A percentile compares a stretch with the other conserved stretches of the same genome.
Conservation (phyloP, 2,888 invertebrate species). For the Drosophila ustulata region DNA sequence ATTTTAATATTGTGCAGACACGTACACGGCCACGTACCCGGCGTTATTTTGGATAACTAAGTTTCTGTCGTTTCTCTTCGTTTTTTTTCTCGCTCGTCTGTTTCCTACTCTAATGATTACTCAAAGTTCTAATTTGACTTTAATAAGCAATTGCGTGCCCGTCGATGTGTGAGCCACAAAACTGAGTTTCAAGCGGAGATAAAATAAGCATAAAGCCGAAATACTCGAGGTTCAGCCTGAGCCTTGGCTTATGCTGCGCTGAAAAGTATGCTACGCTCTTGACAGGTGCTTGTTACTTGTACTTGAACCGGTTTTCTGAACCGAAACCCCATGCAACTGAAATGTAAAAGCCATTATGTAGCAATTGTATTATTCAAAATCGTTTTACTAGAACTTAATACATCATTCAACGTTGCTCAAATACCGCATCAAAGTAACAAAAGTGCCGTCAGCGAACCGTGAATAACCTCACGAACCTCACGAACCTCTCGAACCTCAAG, state of each 20-base stretch:
- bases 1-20: slow-evolving; percentile 52
- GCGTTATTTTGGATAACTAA: slow-evolving; percentile 32
- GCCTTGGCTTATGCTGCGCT: slow-evolving; percentile 8
- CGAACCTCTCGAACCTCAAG: neutral
- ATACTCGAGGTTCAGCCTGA: neutral
- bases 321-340: slow-evolving; percentile 3
- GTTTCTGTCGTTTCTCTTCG: slow-evolving; percentile 4
- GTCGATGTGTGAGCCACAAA: slow-evolving; percentile 37
- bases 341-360: slow-evolving; percentile 28
- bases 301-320: neutral
- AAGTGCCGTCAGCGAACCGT: slow-evolving; percentile 30
- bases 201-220: slow-evolving; percentile 8
- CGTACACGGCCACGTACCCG: slow-evolving; percentile 7
- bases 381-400: slow-evolving; percentile 19
- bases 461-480: slow-evolving; percentile 16
- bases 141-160: slow-evolving; percentile 69
- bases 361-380: slow-evolving; percentile 47
- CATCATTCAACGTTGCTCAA: slow-evolving; percentile 27
- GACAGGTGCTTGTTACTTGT: neutral
- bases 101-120: slow-evolving; percentile 49
- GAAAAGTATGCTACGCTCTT: slow-evolving; percentile 35
- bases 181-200: slow-evolving; percentile 9
- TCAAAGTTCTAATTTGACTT: slow-evolving; percentile 67
- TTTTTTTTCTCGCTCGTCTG: neutral
- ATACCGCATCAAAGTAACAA: slow-evolving; percentile 50